Base-by-base conservation (phyloP, 2,113 vertebrate genomes). In the Myiopsitta monachus region DNA sequence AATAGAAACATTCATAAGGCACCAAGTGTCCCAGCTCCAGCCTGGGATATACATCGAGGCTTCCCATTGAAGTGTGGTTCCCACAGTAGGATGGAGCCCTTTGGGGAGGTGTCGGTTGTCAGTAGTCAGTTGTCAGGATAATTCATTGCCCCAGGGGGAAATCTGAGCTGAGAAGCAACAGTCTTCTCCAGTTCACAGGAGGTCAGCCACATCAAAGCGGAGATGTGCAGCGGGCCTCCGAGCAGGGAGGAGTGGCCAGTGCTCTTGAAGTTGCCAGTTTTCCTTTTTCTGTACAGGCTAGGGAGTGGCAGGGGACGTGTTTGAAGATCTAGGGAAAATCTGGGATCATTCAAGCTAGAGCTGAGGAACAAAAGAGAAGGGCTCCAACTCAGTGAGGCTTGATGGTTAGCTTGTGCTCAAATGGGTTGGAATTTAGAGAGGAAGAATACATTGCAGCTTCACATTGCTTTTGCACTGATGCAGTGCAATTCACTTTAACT, bases 201-300 rank as follows among this genome's bases (percentile, higher is more conserved):
- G 95, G 90, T 92, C 97, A 94, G 92, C 70, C 95, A 87, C 97
- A 94, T 96, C 97, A 96, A 96, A 97, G 96, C 6, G 0, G 72
- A 23, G 69, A 93, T 80, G 92, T 61, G 82, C 91, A 19, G 68
- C 1, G 27, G 75, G 75, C 80, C 94, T 84, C 83, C 18, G 75
- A 62, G 88, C 51, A 1, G 24, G 62, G 76, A 93, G 93, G 38
- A 86, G 73, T 12, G 76, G 62, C 82, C 38, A 7, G 26, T 41
- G 94, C 73, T 95, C 95, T 92, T 90, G 93, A 61, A 87, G 95
- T 59, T 94, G 79, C 74, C 94, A 44, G 69, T 68, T 93, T 63
- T 68, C 81, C 59, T 46, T 85, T 64, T 59, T 46, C 84, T 77
- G n/a, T 19, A 9, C 28, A 11, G 79, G 49, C 41, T 55, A 15